phyloP scores from a whole-genome alignment of 2,888 invertebrate genomes.

The Cactoblastis cactorum region DNA sequence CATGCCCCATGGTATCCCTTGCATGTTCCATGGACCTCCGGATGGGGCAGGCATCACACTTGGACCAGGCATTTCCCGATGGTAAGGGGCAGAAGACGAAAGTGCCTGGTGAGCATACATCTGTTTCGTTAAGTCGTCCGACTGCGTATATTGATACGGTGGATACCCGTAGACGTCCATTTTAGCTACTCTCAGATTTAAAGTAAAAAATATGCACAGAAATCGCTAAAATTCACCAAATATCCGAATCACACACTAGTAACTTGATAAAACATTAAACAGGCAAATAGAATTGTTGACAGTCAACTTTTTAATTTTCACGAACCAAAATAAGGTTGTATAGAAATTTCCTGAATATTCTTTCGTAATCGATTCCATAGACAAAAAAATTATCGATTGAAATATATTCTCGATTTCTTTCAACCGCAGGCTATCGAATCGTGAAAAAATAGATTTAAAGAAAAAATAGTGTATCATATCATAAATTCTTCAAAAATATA shows the following conservation, averaged over 20 bases:
- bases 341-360: constrained; percentile 26
- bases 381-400: neutral
- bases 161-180: constrained; percentile 67
- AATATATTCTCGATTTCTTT: too few species aligned
- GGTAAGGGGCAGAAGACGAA: constrained; percentile 40
- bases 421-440: too few species aligned
- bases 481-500: too few species aligned
- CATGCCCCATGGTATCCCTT: constrained; percentile 76
- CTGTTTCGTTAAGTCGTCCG: constrained; percentile 62
- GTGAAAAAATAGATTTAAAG: too few species aligned
- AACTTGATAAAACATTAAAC: constrained; percentile 22
- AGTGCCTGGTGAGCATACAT: constrained; percentile 61
- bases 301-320: constrained; percentile 16
- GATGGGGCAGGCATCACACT: constrained; percentile 65
- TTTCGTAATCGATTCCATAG: neutral
- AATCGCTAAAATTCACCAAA: neutral
- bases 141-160: constrained; percentile 52
- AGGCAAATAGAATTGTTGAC: constrained; percentile 19
- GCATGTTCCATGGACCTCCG: constrained; percentile 73
- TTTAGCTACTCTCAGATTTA: constrained; percentile 16
- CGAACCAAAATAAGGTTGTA: neutral
- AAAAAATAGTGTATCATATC: too few species aligned
- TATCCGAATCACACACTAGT: constrained; percentile 2
- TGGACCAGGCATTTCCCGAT: constrained; percentile 38
- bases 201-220: neutral